A percentile compares a stretch with the other conserved stretches of the same genome.
Evolutionary conservation across 2,888 invertebrate genomes (phyloP).

Genomic region (Dioctria linearis): DNA sequence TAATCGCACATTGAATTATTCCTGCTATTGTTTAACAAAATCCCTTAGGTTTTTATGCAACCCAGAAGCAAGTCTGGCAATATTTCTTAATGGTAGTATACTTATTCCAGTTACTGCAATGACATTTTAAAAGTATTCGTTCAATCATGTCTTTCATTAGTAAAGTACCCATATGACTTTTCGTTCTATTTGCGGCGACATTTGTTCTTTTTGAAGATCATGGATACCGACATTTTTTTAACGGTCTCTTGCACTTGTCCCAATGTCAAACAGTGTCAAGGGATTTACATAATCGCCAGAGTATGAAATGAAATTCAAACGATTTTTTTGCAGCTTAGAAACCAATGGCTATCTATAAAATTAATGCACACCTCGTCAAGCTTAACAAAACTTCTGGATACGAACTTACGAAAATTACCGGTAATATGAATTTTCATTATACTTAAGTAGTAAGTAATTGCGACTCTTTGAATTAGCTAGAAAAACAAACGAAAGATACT

Average conservation of each 20-base stretch:
- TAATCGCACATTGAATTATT: too few species aligned
- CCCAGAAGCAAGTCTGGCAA: too few species aligned
- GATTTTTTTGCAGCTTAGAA: constrained; percentile 5
- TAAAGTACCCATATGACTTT: too few species aligned
- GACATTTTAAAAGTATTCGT: too few species aligned
- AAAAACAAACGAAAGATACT: constrained; percentile 9
- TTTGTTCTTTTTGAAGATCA: constrained; percentile 29
- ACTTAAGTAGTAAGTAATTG: background rate
- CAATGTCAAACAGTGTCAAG: constrained; percentile 25
- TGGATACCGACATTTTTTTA: constrained; percentile 22
- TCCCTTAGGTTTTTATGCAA: too few species aligned
- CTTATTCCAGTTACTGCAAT: too few species aligned
- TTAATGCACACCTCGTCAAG: background rate
- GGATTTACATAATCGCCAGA: constrained; percentile 18
- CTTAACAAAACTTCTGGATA: background rate
- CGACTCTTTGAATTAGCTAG: background rate
- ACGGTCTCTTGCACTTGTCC: constrained; percentile 37
- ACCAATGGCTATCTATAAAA: background rate
- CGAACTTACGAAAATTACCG: background rate
- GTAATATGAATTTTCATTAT: background rate
- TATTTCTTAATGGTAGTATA: too few species aligned
- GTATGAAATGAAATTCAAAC: constrained; percentile 40
- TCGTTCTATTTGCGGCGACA: too few species aligned
- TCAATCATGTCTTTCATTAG: too few species aligned
- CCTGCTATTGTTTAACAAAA: too few species aligned